phyloP scores from a whole-genome alignment of 2,888 invertebrate species.

The Yponomeuta evonymella region DNA sequence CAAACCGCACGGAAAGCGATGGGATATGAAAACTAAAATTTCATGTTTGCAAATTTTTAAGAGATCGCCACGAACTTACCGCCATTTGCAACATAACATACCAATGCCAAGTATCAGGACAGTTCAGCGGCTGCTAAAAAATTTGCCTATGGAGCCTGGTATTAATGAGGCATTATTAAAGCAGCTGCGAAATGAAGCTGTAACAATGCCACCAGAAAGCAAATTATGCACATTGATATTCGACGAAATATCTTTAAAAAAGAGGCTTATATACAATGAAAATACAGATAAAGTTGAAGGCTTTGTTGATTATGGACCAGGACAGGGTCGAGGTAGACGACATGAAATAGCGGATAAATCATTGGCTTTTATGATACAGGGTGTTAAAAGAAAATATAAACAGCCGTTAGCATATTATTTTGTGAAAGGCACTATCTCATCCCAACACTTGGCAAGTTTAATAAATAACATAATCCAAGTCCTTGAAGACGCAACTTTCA shows the following conservation, averaged over 20 bases:
- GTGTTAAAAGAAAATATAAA: constrained; percentile 23
- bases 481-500: constrained; percentile 15
- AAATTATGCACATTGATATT: constrained; percentile 22
- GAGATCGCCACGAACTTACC: constrained; percentile 19
- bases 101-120: constrained; percentile 19
- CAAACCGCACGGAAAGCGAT: not conserved
- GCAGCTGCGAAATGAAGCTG: constrained; percentile 16
- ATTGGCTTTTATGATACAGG: constrained; percentile 26
- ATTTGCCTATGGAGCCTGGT: constrained; percentile 18
- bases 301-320: constrained; percentile 21
- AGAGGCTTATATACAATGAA: constrained; percentile 19
- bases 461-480: constrained; percentile 21
- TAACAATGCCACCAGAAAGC: constrained; percentile 16
- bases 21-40: constrained; percentile 1
- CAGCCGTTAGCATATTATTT: constrained; percentile 27
- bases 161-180: constrained; percentile 13
- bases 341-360: constrained; percentile 23
- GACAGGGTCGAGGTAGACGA: constrained; percentile 2
- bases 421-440: constrained; percentile 22
- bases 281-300: constrained; percentile 23
- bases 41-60: constrained; percentile 17
- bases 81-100: constrained; percentile 15
- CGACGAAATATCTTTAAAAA: constrained; percentile 26
- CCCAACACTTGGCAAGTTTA: constrained; percentile 18
- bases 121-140: constrained; percentile 18